A percentile compares a stretch with the other conserved stretches of the same genome.
Conservation (phyloP, 2,888 invertebrate genomes). For the Macropis europaea region DNA sequence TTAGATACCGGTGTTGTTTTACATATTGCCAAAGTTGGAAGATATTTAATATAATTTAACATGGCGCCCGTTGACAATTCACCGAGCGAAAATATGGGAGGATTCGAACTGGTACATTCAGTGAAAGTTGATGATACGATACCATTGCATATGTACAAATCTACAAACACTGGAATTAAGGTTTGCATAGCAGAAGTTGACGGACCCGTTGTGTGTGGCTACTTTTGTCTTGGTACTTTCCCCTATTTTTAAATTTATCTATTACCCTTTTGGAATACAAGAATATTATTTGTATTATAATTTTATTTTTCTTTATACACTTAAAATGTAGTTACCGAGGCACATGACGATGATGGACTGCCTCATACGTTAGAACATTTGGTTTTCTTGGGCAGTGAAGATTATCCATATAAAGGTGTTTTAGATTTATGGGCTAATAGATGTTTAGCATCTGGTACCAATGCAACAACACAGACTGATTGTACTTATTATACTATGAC, state of each 20-base stretch:
- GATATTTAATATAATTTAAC: slow-evolving; percentile 14
- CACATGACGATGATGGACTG: slow-evolving; percentile 94
- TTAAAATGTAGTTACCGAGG: slow-evolving; percentile 88
- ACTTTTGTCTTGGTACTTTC: slow-evolving; percentile 89
- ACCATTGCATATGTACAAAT: slow-evolving; percentile 90
- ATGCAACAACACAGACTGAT: slow-evolving; percentile 93
- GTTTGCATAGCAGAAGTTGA: slow-evolving; percentile 92
- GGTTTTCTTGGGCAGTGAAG: slow-evolving; percentile 93
- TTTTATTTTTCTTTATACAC: background rate
- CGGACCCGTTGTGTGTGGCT: slow-evolving; percentile 94
- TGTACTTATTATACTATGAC: slow-evolving; percentile 95
- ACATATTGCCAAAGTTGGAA: background rate
- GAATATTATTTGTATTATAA: background rate
- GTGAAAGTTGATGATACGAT: slow-evolving; percentile 87
- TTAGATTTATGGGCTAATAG: slow-evolving; percentile 93
- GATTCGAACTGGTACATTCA: slow-evolving; percentile 83
- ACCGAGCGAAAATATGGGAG: slow-evolving; percentile 76
- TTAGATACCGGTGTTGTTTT: background rate
- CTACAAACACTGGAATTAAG: slow-evolving; percentile 89
- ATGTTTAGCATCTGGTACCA: slow-evolving; percentile 94
- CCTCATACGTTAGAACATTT: slow-evolving; percentile 96
- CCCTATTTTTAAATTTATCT: background rate
- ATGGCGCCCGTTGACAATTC: slow-evolving; percentile 78
- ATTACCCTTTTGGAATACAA: background rate
- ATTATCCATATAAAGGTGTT: slow-evolving; percentile 94